A percentile compares a stretch with the other conserved stretches of the same genome.
Evolutionary conservation across 2,888 invertebrate species (phyloP).

Genomic region (Philhelius pedissequus): DNA sequence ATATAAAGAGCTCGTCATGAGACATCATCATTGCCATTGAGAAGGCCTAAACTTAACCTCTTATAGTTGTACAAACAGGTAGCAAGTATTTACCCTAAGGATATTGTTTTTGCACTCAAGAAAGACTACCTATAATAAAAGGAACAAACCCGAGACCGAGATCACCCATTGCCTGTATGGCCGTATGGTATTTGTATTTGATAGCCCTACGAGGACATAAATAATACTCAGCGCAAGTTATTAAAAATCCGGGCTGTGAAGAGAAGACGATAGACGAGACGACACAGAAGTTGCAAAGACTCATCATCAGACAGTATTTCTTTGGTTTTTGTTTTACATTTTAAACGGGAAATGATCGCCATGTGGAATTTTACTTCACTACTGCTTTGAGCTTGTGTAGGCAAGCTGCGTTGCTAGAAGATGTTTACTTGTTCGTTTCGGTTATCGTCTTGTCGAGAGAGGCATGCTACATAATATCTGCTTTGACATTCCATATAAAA

Average conservation of each 20-base stretch:
- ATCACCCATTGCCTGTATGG: conserved; percentile 40
- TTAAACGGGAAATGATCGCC: conserved; percentile 7
- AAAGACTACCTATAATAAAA: conserved; percentile 1
- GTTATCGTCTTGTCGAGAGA: background rate
- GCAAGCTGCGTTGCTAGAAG: background rate
- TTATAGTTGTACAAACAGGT: conserved; percentile 5
- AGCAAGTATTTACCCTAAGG: conserved; percentile 60
- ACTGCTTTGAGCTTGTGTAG: background rate
- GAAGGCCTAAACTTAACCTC: conserved; percentile 15
- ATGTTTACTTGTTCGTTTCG: conserved; percentile 23
- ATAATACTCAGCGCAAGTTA: conserved; percentile 60
- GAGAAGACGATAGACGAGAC: background rate
- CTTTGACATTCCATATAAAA: background rate
- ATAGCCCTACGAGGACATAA: conserved; percentile 61
- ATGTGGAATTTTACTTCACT: conserved; percentile 26
- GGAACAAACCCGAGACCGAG: conserved; percentile 2
- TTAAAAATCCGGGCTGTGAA: conserved; percentile 35
- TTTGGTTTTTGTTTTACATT: conserved; percentile 1
- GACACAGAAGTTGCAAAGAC: background rate
- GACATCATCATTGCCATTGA: conserved; percentile 49
- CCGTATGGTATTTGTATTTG: conserved; percentile 68
- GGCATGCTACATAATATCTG: background rate
- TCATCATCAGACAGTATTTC: conserved; percentile 36
- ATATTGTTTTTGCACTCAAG: conserved; percentile 29
- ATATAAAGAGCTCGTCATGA: conserved; percentile 37